Conservation (phyloP, 2,797 vertebrate species). For the Ctenopoma kingsleyae region DNA sequence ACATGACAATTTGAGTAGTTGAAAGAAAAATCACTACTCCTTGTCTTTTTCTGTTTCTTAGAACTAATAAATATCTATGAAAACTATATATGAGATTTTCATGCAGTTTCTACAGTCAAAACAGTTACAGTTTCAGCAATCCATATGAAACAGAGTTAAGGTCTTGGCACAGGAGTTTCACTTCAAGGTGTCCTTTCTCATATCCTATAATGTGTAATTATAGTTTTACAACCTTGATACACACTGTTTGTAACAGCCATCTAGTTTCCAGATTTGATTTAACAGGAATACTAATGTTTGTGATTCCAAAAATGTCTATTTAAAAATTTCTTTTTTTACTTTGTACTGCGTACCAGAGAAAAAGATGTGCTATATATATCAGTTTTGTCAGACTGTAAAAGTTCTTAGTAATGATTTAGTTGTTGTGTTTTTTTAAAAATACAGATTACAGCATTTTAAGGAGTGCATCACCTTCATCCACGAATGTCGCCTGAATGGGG, state of each 20-base stretch:
- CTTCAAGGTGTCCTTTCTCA: conserved; percentile 74
- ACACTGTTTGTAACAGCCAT: conserved; percentile 18
- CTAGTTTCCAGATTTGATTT: conserved; percentile 15
- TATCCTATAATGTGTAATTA: conserved; percentile 58
- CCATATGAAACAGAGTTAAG: conserved; percentile 8
- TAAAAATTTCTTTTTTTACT: not conserved
- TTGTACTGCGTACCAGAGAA: not conserved
- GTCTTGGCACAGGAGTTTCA: conserved; percentile 63
- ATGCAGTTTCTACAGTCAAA: conserved; percentile 40
- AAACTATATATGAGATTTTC: conserved; percentile 23
- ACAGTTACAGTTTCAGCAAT: conserved; percentile 24
- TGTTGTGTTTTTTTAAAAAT: conserved; percentile 16
- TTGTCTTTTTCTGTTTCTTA: not conserved
- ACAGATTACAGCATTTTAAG: conserved; percentile 91
- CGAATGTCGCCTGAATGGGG: conserved; percentile 87
- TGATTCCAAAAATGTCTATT: too few relatives aligned
- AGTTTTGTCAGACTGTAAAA: not conserved
- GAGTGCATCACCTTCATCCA: conserved; percentile 92
- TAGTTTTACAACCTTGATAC: conserved; percentile 24
- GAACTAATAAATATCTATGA: conserved; percentile 4
- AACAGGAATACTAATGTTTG: not conserved
- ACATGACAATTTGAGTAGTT: conserved; percentile 52
- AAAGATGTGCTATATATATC: not conserved
- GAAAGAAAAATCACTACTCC: conserved; percentile 2
- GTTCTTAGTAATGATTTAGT: not conserved